A percentile compares a stretch with the other conserved stretches of the same genome.
Evolutionary conservation across 2,888 invertebrate species (phyloP).

Genomic region (Drosophila aldrichi): DNA sequence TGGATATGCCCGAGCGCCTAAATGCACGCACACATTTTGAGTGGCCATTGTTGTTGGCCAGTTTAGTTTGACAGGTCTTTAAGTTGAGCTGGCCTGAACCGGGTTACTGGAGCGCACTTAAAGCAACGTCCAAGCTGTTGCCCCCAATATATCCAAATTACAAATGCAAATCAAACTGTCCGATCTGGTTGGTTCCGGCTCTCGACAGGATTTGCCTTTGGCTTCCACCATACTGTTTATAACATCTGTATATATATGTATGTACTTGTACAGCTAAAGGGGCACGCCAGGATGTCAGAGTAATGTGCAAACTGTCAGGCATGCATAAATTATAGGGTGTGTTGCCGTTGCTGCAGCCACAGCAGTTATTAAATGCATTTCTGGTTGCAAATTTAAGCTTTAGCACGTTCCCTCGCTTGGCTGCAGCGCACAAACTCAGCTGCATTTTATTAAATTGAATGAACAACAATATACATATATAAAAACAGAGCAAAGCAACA

Average conservation of each 20-base stretch:
- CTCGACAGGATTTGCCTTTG: constrained; percentile 32
- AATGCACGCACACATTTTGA: constrained; percentile 23
- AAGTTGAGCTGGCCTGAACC: constrained; percentile 23
- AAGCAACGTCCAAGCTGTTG: constrained; percentile 50
- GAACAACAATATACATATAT: neutral
- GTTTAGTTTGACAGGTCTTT: constrained; percentile 30
- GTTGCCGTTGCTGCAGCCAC: neutral
- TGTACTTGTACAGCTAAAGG: constrained; percentile 4
- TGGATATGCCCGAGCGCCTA: constrained; percentile 31
- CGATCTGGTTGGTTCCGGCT: constrained; percentile 45
- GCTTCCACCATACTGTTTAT: constrained; percentile 4
- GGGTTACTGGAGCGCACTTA: constrained; percentile 21
- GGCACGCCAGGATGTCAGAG: constrained; percentile 31
- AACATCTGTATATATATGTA: neutral
- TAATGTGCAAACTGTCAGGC: constrained; percentile 39
- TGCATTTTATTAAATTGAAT: constrained; percentile 33
- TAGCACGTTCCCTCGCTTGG: constrained; percentile 19
- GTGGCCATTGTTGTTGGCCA: neutral
- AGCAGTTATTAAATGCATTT: constrained; percentile 61
- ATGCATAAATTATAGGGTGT: constrained; percentile 59
- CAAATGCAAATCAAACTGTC: constrained; percentile 64
- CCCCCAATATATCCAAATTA: constrained; percentile 36
- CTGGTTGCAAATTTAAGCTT: constrained; percentile 44
- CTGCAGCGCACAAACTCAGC: constrained; percentile 6
- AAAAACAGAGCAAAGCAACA: constrained; percentile 6